Evolutionary conservation across 2,797 vertebrate genomes (phyloP).

Genomic region (Melanotaenia boesemani): DNA sequence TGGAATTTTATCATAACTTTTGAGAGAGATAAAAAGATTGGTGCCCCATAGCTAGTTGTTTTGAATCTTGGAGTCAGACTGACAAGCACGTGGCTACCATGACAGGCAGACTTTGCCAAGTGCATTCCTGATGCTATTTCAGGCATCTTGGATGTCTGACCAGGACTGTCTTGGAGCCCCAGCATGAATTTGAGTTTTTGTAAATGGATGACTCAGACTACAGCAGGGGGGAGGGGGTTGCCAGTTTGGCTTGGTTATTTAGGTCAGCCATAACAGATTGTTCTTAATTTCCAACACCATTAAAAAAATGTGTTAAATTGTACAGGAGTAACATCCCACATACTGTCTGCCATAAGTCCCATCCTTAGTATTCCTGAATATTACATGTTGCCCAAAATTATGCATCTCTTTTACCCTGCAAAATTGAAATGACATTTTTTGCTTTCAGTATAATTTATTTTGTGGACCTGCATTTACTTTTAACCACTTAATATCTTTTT

Average conservation of each 20-base stretch:
- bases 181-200: slow-evolving; percentile 55
- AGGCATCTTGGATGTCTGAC: slow-evolving; percentile 67
- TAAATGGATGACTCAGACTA: slow-evolving; percentile 60
- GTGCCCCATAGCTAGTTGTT: slow-evolving; percentile 62
- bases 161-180: slow-evolving; percentile 42
- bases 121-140: slow-evolving; percentile 79
- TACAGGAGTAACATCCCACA: slow-evolving; percentile 23
- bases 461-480: background rate
- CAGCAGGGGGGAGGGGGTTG: slow-evolving; percentile 6
- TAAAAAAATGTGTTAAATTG: slow-evolving; percentile 35
- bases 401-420: background rate
- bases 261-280: slow-evolving; percentile 53
- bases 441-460: background rate
- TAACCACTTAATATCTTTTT: background rate
- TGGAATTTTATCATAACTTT: slow-evolving; percentile 2
- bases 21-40: slow-evolving; percentile 2
- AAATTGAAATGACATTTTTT: background rate
- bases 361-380: slow-evolving; percentile 24
- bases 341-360: slow-evolving; percentile 11
- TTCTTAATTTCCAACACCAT: slow-evolving; percentile 40
- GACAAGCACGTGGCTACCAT: slow-evolving; percentile 80
- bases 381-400: background rate
- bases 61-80: slow-evolving; percentile 66
- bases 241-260: slow-evolving; percentile 54
- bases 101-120: slow-evolving; percentile 64